A percentile compares a stretch with the other conserved stretches of the same genome.
Evolutionary conservation across 2,113 vertebrate species (phyloP).

Genomic region (Hydrolagus affinis): DNA sequence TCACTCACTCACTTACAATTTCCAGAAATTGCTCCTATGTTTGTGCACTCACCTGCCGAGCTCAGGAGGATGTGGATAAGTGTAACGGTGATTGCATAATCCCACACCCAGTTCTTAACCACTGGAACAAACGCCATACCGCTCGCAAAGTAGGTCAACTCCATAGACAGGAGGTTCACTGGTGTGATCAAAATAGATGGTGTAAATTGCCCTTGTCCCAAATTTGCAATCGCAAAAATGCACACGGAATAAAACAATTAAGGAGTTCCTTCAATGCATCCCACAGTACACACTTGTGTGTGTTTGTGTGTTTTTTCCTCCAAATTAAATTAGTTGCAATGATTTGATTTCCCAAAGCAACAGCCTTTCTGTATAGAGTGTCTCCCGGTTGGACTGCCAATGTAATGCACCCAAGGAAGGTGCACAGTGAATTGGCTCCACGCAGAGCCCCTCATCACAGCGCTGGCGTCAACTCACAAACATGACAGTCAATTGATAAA

Average conservation of each 20-base stretch:
- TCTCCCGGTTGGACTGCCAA: too few relatives aligned
- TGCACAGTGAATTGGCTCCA: too few relatives aligned
- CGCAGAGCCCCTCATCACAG: too few relatives aligned
- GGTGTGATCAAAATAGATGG: neutral
- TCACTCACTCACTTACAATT: too few relatives aligned
- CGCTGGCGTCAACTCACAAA: too few relatives aligned
- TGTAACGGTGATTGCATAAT: conserved; percentile 70
- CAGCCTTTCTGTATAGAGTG: too few relatives aligned
- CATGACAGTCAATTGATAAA: too few relatives aligned
- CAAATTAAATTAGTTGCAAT: neutral
- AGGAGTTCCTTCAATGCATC: neutral
- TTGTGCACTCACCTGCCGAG: conserved; percentile 51
- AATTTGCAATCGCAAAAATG: neutral
- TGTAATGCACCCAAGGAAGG: too few relatives aligned
- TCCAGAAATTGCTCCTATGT: neutral
- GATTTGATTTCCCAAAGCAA: too few relatives aligned
- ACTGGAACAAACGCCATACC: conserved; percentile 68
- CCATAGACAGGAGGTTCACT: conserved; percentile 65
- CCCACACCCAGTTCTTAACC: conserved; percentile 74
- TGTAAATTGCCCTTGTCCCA: neutral
- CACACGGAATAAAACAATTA: neutral
- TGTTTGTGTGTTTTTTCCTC: neutral
- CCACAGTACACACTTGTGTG: neutral
- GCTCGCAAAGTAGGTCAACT: conserved; percentile 68
- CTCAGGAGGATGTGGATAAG: conserved; percentile 65